phyloP scores from a whole-genome alignment of 2,888 invertebrate genomes.

The Spicauda simplicius region DNA sequence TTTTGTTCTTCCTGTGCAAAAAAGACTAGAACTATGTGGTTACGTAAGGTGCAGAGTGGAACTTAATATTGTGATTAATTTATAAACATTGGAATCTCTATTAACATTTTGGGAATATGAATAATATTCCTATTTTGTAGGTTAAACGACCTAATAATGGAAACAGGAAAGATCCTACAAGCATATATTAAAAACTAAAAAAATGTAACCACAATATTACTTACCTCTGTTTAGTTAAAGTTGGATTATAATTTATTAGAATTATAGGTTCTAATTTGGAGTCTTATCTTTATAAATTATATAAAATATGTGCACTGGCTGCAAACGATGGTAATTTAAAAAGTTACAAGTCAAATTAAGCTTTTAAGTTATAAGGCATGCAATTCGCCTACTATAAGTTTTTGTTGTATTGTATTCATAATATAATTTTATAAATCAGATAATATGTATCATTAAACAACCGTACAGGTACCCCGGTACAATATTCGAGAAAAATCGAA shows the following conservation, averaged over 20 bases:
- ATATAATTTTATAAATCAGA: constrained; percentile 1
- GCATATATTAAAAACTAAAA: background rate
- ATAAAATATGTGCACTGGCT: constrained; percentile 10
- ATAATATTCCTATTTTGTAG: background rate
- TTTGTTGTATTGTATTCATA: constrained; percentile 10
- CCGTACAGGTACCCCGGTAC: background rate
- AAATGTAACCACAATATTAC: constrained; percentile 3
- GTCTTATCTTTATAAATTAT: constrained; percentile 3
- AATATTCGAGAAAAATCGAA: background rate
- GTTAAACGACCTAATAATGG: background rate
- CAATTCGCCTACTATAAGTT: constrained; percentile 7
- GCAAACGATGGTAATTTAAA: constrained; percentile 17
- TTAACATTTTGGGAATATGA: background rate
- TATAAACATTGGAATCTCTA: background rate
- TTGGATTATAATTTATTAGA: constrained; percentile 5
- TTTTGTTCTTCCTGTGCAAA: constrained; percentile 25
- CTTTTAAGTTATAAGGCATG: constrained; percentile 18
- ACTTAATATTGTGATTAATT: constrained; percentile 14
- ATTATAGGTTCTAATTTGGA: background rate
- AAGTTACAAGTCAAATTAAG: constrained; percentile 22
- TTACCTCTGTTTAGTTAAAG: constrained; percentile 5
- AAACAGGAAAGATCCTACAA: background rate
- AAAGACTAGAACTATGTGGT: constrained; percentile 25
- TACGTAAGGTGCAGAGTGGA: constrained; percentile 7
- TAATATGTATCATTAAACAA: background rate